Evolutionary conservation across 2,113 vertebrate genomes (phyloP), one percentile per base, ranked within the genome.

Genomic region (Hydropotes inermis): DNA sequence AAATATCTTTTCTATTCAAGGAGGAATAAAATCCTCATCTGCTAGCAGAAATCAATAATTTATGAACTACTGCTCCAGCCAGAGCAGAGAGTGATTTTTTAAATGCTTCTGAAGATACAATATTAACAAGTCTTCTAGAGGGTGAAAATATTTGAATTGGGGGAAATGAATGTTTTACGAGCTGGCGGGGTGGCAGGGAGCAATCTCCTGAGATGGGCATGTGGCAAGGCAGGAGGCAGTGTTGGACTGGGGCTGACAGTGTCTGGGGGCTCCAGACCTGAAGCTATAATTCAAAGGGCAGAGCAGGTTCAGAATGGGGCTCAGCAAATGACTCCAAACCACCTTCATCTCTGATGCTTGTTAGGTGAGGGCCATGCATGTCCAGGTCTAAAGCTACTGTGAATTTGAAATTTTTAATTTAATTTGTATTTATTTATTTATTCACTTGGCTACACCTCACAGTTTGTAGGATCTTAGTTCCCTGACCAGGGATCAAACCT

Each of bases 141-240:
- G 81, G 76, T 87, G n/a, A 96, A 97, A 98, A 98, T 96, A 96
- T 97, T 96, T 98, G 95, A 96, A 95, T 97, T 96, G 78, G 67
- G 87, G 60, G n/a, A 96, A 91, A 93, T 93, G 88, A 98, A 97
- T 97, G 81, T 87, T 97, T 98, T 54, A 95, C 0, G 21, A 96
- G 55, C n/a, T 45, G 47, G 64, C 30, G 4, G 83, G 70, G 70
- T 43, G 36, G 70, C 2, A 0, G 36, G 54, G 36, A 67, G 45
- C 15, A 7, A 2, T 89, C 45, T 55, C 30, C 39, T 6, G 54
- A 61, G 70, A 82, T 21, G 47, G 81, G 36, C 28, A 7, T 4
- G 10, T 14, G 30, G 23, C 19, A 52, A 88, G 36, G 39, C 78
- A 11, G 36, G 74, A 60, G 33, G 39, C 3, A 76, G 30, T 33